Evolutionary conservation across 1,140 invertebrate genomes (phyloP), one percentile per base, ranked within the genome.

Genomic region (Drosophila murphyi): DNA sequence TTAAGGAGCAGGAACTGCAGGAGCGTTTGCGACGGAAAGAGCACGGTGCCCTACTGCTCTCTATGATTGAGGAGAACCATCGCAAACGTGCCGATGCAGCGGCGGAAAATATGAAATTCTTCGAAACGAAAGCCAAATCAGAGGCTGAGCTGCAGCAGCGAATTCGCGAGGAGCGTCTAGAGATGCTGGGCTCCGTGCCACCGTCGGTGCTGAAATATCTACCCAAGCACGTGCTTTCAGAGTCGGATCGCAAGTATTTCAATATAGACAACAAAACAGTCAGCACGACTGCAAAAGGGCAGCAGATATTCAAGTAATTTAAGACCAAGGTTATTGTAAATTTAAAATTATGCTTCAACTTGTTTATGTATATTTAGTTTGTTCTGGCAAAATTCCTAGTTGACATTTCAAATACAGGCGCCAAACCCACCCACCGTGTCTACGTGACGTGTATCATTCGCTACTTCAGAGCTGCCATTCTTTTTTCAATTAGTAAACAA

Each of bases 11-110:
- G 28, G 43, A 43, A 10, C 31, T 75, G 31, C 43, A 64, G 28
- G 63, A 68, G 2, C 68, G 73, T 10, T 41, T 47, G 12, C 45
- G n/a, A 3, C 78, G 85, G 3, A 78, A 54, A 41, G 68, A 74
- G 4, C 68, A 89, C 50, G 85, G 85, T 3, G 56, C 74, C n/a
- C 45, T 52, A 8, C 32, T 89, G 2, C 57, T 90, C 1, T 57
- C 81, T 1, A 89, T 89, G 85, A 89, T 89, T 12, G 62, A 81
- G 50, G 78, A 89, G 1, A 89, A 89, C 35, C 70, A 76, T 41
- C 65, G 78, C 0, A 89, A 81, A n/a, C 78, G 85, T 5, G 85
- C 86, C 1, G 72, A 85, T 12, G 75, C 55, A 28, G 55, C 78
- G 2, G 85, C 80, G 0, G 85, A 89, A 34, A 70, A 70, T 48